These are phyloP conservation scores for Globodera ellingtonae DNA, from an alignment of 1,140 invertebrate species.

Conservation along the genomic window DNA sequence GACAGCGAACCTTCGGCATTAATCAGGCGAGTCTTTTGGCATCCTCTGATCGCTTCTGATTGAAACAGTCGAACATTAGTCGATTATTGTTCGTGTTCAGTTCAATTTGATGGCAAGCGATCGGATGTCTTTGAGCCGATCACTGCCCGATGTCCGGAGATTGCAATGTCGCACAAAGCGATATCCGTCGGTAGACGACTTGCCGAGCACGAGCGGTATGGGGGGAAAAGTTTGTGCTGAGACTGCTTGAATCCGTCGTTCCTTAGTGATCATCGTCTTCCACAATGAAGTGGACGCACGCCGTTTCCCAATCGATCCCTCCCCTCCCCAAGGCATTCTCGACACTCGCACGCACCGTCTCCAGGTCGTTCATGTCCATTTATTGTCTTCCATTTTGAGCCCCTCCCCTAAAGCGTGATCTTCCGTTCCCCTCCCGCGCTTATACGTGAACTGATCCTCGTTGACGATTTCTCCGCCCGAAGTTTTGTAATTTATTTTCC, in stretches of 20 bases:
- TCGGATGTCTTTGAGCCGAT: constrained; percentile 92
- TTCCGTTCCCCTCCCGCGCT: constrained; percentile 78
- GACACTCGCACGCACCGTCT: constrained; percentile 81
- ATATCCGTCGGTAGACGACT: constrained; percentile 57
- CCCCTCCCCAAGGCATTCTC: constrained; percentile 75
- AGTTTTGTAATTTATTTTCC: constrained; percentile 65
- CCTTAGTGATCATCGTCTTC: constrained; percentile 80
- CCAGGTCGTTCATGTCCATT: constrained; percentile 61
- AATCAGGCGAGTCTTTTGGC: constrained; percentile 79
- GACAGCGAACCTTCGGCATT: constrained; percentile 61
- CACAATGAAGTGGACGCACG: constrained; percentile 75
- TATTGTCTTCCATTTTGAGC: not conserved
- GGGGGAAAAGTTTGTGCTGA: not conserved
- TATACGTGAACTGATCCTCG: constrained; percentile 83
- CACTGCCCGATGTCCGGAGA: constrained; percentile 85
- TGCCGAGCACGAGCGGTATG: constrained; percentile 73
- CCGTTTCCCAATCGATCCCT: not conserved
- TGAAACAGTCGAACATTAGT: not conserved
- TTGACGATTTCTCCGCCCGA: constrained; percentile 85
- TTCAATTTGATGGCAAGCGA: constrained; percentile 97
- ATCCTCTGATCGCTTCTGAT: no score
- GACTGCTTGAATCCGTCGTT: not conserved
- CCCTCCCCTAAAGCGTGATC: constrained; percentile 72
- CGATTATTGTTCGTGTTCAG: constrained; percentile 69
- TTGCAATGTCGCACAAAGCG: constrained; percentile 46